Conservation (phyloP, 23 tunicate genomes). For the Aplidium turbinatum region DNA sequence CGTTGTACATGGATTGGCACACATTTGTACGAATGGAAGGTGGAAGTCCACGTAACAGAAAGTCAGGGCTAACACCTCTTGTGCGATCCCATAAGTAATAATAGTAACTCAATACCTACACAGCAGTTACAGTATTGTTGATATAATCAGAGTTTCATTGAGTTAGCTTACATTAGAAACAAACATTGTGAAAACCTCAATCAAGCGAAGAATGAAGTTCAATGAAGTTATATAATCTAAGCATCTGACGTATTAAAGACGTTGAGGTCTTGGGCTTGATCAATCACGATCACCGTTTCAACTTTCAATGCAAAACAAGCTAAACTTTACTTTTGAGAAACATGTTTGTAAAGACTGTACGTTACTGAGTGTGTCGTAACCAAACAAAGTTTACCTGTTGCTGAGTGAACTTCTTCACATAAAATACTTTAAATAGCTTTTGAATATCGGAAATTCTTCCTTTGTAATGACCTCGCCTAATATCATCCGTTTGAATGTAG, state of each 20-base stretch:
- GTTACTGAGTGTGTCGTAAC: no score
- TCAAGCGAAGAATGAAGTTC: background rate
- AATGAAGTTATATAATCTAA: background rate
- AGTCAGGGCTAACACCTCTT: slow-evolving; percentile 75
- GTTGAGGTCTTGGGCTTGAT: no score
- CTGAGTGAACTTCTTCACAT: slow-evolving; percentile 65
- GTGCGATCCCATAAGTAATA: slow-evolving; percentile 91
- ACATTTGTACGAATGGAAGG: slow-evolving; percentile 77
- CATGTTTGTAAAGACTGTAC: no score
- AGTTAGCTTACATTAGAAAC: no score
- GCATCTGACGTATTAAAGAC: no score
- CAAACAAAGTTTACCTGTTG: slow-evolving; percentile 70
- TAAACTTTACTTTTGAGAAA: no score
- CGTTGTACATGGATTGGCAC: slow-evolving; percentile 89
- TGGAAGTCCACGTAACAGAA: slow-evolving; percentile 64
- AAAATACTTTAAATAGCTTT: slow-evolving; percentile 81
- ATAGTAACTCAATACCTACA: slow-evolving; percentile 76
- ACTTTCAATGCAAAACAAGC: no score
- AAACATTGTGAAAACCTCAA: no score
- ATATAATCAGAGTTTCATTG: no score
- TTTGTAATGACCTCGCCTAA: slow-evolving; percentile 66
- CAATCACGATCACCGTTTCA: no score
- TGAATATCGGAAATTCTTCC: slow-evolving; percentile 65
- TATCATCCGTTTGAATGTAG: slow-evolving; percentile 84
- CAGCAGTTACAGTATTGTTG: no score